A percentile compares a stretch with the other conserved stretches of the same genome.
Conservation (phyloP, 2,797 vertebrate genomes). For the Avahi laniger region DNA sequence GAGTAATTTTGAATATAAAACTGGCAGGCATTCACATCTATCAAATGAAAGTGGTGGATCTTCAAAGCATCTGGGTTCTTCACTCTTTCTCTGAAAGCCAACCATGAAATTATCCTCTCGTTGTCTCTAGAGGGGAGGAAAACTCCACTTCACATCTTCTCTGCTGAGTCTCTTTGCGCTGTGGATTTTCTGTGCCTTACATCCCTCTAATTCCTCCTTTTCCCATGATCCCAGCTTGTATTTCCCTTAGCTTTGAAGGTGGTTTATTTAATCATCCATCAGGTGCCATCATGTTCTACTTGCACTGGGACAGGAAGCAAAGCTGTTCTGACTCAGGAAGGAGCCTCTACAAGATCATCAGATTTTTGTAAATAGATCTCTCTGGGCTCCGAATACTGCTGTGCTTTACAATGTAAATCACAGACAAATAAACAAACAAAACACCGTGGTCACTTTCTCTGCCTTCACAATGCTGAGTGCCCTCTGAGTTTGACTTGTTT, state of each 20-base stretch:
- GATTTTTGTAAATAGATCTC: not conserved
- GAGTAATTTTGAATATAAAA: conserved; percentile 55
- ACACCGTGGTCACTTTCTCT: not conserved
- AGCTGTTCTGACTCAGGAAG: not conserved
- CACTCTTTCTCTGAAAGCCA: not conserved
- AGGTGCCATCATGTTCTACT: not conserved
- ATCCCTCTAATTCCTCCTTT: not conserved
- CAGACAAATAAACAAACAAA: not conserved
- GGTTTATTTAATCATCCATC: not conserved
- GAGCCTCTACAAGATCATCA: not conserved
- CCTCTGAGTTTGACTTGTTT: not conserved
- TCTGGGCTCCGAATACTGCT: not conserved
- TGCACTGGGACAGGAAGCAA: not conserved
- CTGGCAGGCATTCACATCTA: not conserved
- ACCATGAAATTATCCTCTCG: not conserved
- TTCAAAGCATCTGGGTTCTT: not conserved
- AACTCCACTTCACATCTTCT: not conserved
- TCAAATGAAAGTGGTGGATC: not conserved
- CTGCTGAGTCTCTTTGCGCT: not conserved
- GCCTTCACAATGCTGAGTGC: not conserved
- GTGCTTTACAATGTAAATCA: not conserved
- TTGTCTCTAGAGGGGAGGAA: not conserved
- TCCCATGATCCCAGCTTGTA: not conserved
- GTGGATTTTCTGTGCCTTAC: not conserved
- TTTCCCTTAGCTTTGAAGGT: not conserved